Evolutionary conservation across 2,113 vertebrate species (phyloP).

Genomic region (Athene noctua): DNA sequence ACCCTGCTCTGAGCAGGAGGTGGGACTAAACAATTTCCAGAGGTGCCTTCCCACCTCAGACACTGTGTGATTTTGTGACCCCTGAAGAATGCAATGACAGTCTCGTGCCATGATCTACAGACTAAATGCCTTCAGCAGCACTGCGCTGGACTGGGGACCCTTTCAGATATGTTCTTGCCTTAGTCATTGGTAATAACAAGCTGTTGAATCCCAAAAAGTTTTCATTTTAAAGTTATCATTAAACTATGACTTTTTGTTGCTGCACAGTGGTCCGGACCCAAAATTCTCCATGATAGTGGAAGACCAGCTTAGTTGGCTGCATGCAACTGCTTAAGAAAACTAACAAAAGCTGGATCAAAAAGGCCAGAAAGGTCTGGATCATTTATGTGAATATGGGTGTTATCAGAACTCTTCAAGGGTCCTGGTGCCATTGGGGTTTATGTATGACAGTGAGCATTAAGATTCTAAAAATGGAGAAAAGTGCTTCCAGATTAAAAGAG

Average conservation of each 20-base stretch:
- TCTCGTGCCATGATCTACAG: not conserved
- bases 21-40: not conserved
- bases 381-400: not conserved
- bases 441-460: not conserved
- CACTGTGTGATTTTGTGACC: not conserved
- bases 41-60: not conserved
- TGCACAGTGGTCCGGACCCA: not conserved
- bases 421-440: not conserved
- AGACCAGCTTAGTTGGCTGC: not conserved
- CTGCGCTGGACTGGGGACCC: not conserved
- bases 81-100: not conserved
- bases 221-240: not conserved
- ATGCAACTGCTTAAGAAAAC: not conserved
- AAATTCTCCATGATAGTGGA: not conserved
- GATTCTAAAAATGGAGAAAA: not conserved
- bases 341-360: not conserved
- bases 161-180: not conserved
- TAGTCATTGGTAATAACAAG: not conserved
- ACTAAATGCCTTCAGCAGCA: not conserved
- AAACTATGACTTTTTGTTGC: not conserved
- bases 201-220: not conserved
- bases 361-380: not conserved
- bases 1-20: not conserved
- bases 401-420: not conserved
- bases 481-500: not conserved